A percentile compares a stretch with the other conserved stretches of the same genome.
These are phyloP conservation scores for Episyrphus balteatus DNA, from an alignment of 1,140 invertebrate genomes.

Conservation along the genomic window DNA sequence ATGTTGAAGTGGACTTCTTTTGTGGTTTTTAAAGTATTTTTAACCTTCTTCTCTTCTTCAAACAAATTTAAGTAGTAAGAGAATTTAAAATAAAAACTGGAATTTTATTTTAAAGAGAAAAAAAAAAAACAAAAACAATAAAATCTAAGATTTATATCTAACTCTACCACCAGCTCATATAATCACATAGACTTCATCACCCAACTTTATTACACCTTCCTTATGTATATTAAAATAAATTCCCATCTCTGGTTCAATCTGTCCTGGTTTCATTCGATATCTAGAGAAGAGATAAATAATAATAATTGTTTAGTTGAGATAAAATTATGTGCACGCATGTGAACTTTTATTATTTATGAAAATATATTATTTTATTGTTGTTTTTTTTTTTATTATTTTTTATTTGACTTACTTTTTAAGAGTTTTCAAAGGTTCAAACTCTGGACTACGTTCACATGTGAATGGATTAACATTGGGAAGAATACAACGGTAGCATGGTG, in stretches of 20 bases:
- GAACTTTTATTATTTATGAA: not conserved
- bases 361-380: not conserved
- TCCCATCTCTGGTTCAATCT: slow-evolving; percentile 7
- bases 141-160: too few relatives aligned
- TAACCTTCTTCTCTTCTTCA: too few relatives aligned
- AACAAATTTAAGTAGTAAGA: too few relatives aligned
- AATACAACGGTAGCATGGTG: slow-evolving; percentile 36
- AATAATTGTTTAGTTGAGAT: not conserved
- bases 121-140: too few relatives aligned
- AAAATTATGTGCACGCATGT: not conserved
- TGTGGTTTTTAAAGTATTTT: too few relatives aligned
- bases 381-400: not conserved
- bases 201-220: not conserved
- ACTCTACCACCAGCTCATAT: too few relatives aligned
- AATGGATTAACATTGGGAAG: slow-evolving; percentile 44
- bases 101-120: too few relatives aligned
- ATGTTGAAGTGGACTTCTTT: too few relatives aligned
- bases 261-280: slow-evolving; percentile 3
- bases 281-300: not conserved
- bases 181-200: slow-evolving; percentile 7
- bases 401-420: slow-evolving; percentile 16
- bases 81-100: too few relatives aligned
- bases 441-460: slow-evolving; percentile 36
- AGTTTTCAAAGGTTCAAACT: slow-evolving; percentile 42
- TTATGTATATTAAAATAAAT: slow-evolving; percentile 8